Conservation (phyloP, 2,888 invertebrate species). For the Lysandra coridon region DNA sequence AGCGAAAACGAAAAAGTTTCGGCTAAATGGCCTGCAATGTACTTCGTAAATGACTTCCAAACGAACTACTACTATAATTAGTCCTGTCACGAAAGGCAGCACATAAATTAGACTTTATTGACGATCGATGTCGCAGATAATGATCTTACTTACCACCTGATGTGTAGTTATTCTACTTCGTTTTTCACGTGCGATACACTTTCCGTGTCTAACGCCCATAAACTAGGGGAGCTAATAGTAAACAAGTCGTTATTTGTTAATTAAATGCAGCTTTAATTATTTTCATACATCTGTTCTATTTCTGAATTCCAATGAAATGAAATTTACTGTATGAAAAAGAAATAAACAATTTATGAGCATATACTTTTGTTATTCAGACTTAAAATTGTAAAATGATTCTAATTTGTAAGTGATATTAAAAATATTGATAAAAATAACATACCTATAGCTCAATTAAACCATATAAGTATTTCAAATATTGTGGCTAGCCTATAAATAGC, state of each 20-base stretch:
- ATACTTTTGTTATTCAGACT: background rate
- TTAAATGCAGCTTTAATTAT: constrained; percentile 9
- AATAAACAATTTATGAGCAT: background rate
- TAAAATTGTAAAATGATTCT: background rate
- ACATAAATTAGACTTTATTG: constrained; percentile 21
- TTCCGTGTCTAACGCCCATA: background rate
- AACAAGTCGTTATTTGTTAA: constrained; percentile 18
- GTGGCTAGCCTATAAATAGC: too few relatives aligned
- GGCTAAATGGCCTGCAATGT: background rate
- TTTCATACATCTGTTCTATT: background rate
- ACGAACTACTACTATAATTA: background rate
- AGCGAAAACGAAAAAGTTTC: too few relatives aligned
- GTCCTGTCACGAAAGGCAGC: constrained; percentile 18
- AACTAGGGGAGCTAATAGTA: background rate
- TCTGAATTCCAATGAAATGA: background rate
- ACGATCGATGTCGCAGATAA: constrained; percentile 22
- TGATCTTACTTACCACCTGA: constrained; percentile 24
- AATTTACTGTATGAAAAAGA: background rate
- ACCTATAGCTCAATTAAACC: too few relatives aligned
- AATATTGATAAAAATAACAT: background rate
- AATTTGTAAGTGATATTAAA: background rate
- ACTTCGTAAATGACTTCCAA: background rate
- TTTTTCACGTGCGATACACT: background rate
- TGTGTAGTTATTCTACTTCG: constrained; percentile 18
- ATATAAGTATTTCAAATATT: too few relatives aligned